Conservation (phyloP, 1,140 invertebrate genomes). For the Drusus annulatus region DNA sequence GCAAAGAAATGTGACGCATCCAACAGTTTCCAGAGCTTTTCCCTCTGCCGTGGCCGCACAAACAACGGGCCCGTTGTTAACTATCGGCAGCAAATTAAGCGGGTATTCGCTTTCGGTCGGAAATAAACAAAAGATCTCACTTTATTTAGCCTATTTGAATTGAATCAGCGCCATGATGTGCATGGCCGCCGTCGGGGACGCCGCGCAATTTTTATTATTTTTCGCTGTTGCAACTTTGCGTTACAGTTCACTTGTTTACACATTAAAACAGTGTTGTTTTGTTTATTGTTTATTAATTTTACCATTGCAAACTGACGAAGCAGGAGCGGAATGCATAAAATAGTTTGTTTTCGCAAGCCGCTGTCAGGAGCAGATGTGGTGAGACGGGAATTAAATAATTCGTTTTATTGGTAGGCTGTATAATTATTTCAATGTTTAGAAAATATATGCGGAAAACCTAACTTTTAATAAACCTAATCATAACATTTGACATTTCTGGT, state of each 20-base stretch:
- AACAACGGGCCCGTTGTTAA: not conserved
- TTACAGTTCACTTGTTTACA: constrained; percentile 33
- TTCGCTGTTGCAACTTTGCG: not conserved
- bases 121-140: constrained; percentile 39
- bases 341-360: not conserved
- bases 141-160: constrained; percentile 32
- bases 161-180: constrained; percentile 25
- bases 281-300: constrained; percentile 9
- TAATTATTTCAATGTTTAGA: no score
- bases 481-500: no score
- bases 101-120: constrained; percentile 1
- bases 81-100: constrained; percentile 29
- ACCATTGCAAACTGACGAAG: not conserved
- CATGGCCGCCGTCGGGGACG: not conserved
- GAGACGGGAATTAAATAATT: not conserved
- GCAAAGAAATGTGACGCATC: no score
- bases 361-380: constrained; percentile 11
- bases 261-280: constrained; percentile 22
- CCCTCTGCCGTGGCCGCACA: not conserved
- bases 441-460: no score
- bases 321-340: not conserved
- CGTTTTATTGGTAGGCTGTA: no score
- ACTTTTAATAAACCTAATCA: no score
- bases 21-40: no score
- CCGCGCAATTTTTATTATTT: constrained; percentile 21